phyloP scores from a whole-genome alignment of 2,797 vertebrate species.

The Anisognathus igniventris region DNA sequence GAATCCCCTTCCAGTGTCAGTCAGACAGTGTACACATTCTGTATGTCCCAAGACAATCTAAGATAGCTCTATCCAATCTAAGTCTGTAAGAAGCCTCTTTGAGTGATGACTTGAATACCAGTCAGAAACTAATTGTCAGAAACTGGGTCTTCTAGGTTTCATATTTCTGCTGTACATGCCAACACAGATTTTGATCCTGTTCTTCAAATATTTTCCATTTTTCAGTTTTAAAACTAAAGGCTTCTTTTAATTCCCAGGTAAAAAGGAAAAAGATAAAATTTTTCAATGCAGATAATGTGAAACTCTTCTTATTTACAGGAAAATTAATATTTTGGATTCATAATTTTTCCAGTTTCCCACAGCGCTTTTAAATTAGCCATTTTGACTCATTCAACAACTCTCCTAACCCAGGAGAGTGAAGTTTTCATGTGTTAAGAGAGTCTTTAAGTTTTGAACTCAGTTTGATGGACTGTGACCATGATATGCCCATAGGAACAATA shows the following conservation, averaged over 20 bases:
- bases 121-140: not conserved
- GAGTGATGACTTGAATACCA: not conserved
- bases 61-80: not conserved
- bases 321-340: not conserved
- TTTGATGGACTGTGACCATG: not conserved
- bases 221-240: not conserved
- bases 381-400: not conserved
- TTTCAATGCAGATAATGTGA: not conserved
- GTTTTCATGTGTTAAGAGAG: not conserved
- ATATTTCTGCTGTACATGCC: not conserved
- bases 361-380: not conserved
- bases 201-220: not conserved
- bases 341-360: not conserved
- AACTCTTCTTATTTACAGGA: not conserved
- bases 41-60: rapidly evolving
- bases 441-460: not conserved
- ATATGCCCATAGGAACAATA: not conserved
- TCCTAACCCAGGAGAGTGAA: not conserved
- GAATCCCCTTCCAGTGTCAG: not conserved
- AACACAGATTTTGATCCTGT: not conserved
- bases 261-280: not conserved
- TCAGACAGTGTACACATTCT: not conserved
- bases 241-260: not conserved
- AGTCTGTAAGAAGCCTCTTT: not conserved
- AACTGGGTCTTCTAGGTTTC: not conserved